These are phyloP conservation scores for Gonatopus flavifemur DNA, from an alignment of 1,140 invertebrate species.

Conservation along the genomic window DNA sequence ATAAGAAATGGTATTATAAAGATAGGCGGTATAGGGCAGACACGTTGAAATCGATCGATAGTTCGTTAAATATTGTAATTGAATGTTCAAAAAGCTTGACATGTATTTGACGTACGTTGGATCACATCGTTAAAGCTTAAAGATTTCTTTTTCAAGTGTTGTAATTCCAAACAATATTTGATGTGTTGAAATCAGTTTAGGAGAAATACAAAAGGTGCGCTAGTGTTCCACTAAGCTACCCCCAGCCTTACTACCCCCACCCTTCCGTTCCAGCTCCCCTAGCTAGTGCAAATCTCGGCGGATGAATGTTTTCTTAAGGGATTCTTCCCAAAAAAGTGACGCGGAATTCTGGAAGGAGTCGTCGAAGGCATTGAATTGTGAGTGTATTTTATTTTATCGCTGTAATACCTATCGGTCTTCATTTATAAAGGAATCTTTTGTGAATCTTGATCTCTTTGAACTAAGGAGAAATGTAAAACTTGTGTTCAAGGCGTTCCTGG, in stretches of 20 bases:
- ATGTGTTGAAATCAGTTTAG: slow-evolving; percentile 7
- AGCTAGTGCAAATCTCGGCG: slow-evolving; percentile 55
- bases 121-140: too few species aligned
- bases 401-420: neutral
- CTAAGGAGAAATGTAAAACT: slow-evolving; percentile 37
- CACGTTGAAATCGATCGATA: too few species aligned
- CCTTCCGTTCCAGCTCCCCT: slow-evolving; percentile 42
- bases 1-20: too few species aligned
- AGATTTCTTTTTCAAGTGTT: too few species aligned
- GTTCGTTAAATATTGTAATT: too few species aligned
- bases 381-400: slow-evolving; percentile 31
- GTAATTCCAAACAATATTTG: neutral
- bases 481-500: slow-evolving; percentile 43
- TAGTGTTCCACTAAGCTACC: slow-evolving; percentile 38
- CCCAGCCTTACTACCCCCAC: slow-evolving; percentile 43
- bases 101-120: too few species aligned
- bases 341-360: slow-evolving; percentile 36
- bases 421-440: neutral
- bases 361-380: slow-evolving; percentile 24
- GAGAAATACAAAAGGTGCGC: slow-evolving; percentile 28
- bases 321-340: slow-evolving; percentile 49
- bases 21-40: too few species aligned
- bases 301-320: slow-evolving; percentile 56
- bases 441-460: slow-evolving; percentile 15
- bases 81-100: too few species aligned